A percentile compares a stretch with the other conserved stretches of the same genome.
phyloP scores from a whole-genome alignment of 1,140 invertebrate genomes.

The Camponotus floridanus region DNA sequence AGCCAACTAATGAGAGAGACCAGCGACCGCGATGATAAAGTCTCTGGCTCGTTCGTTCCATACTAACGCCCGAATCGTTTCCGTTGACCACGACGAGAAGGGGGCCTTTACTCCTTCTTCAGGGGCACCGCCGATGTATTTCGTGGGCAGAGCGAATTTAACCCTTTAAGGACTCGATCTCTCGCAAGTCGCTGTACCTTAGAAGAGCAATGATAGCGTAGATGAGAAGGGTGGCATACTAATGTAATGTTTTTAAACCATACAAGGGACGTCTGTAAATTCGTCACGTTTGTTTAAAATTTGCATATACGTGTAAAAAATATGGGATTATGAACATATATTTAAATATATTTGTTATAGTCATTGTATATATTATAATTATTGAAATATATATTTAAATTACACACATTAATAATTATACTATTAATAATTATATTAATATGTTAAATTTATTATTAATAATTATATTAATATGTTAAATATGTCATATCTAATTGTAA shows the following conservation, averaged over 20 bases:
- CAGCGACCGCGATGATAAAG: conserved; percentile 79
- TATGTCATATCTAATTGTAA: too few relatives aligned
- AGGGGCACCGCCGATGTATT: conserved; percentile 24
- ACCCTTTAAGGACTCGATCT: conserved; percentile 30
- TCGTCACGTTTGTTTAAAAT: neutral
- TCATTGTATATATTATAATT: too few relatives aligned
- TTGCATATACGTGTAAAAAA: neutral
- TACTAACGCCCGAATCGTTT: conserved; percentile 58
- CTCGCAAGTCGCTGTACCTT: conserved; percentile 11
- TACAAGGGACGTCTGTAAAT: neutral
- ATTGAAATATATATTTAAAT: neutral
- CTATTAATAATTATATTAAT: too few relatives aligned
- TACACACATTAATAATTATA: neutral
- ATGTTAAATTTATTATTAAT: too few relatives aligned
- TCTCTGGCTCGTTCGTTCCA: conserved; percentile 59
- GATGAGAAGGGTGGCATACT: neutral
- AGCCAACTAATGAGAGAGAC: conserved; percentile 84
- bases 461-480: too few relatives aligned
- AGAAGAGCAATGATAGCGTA: neutral
- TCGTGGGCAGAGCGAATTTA: conserved; percentile 50
- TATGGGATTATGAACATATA: too few relatives aligned
- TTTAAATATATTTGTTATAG: too few relatives aligned
- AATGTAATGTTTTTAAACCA: neutral
- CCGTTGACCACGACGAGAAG: conserved; percentile 37
- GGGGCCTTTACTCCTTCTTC: conserved; percentile 40